Conservation (phyloP, 2,113 vertebrate genomes). For the Campylomormyrus numenius region DNA sequence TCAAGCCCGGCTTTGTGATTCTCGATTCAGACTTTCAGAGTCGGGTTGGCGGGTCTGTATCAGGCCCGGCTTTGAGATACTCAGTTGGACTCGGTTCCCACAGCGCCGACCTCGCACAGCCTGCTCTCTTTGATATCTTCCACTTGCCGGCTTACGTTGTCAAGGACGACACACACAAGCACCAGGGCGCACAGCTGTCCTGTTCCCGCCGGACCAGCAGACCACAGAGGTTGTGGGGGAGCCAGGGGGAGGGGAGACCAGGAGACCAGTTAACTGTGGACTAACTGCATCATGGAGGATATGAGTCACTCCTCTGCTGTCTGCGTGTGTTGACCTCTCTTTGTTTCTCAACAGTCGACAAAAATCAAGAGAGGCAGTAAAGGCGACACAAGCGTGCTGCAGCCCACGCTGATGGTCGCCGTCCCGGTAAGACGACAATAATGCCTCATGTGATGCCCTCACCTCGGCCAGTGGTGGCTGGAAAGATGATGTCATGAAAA, state of each 20-base stretch:
- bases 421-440: slow-evolving; percentile 73
- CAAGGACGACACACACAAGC: background rate
- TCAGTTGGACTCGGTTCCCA: background rate
- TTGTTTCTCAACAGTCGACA: slow-evolving; percentile 67
- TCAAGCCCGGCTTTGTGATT: background rate
- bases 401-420: slow-evolving; percentile 88
- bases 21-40: no score
- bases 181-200: background rate
- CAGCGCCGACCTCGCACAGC: background rate
- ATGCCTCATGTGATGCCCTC: background rate
- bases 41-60: background rate
- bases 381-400: slow-evolving; percentile 78
- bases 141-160: background rate
- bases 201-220: background rate
- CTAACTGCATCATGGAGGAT: slow-evolving; percentile 1
- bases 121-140: background rate
- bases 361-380: slow-evolving; percentile 96
- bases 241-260: background rate
- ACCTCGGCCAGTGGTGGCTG: background rate
- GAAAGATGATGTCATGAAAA: background rate
- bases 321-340: background rate
- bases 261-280: background rate
- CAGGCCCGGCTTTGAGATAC: background rate
- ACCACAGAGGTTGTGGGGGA: background rate
- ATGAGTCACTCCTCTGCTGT: background rate